Conservation (phyloP, 2,113 vertebrate genomes). For the Hylia prasina region DNA sequence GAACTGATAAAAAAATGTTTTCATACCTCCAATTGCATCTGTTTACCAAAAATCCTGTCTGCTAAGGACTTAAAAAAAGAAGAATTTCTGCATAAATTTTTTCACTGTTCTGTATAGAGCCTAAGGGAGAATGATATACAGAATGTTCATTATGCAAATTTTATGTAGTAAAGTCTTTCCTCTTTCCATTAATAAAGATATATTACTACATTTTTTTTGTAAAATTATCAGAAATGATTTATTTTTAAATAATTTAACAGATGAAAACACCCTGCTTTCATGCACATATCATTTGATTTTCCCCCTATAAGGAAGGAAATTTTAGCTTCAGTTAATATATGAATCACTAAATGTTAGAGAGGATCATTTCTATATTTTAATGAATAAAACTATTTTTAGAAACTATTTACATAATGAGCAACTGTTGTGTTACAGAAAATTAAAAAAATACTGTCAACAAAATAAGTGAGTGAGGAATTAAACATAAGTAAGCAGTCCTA, state of each 20-base stretch:
- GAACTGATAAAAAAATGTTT: background rate
- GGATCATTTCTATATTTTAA: background rate
- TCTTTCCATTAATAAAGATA: background rate
- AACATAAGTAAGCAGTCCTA: background rate
- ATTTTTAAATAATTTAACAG: background rate
- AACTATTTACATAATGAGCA: background rate
- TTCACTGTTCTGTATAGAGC: background rate
- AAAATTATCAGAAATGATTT: background rate
- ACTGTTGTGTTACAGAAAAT: background rate
- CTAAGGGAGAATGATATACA: background rate
- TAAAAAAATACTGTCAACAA: conserved; percentile 1
- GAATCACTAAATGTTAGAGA: background rate
- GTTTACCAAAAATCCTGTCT: background rate
- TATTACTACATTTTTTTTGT: background rate
- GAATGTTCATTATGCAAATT: background rate
- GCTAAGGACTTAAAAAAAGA: background rate
- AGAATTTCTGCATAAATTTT: background rate
- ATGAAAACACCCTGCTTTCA: background rate
- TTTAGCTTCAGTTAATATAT: background rate
- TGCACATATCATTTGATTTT: background rate
- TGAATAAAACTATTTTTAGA: background rate
- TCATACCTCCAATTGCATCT: background rate
- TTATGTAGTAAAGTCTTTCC: background rate
- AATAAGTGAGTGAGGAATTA: background rate
- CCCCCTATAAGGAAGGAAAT: background rate